Conservation (phyloP, 2,888 invertebrate species). For the Aphodius granarius region DNA sequence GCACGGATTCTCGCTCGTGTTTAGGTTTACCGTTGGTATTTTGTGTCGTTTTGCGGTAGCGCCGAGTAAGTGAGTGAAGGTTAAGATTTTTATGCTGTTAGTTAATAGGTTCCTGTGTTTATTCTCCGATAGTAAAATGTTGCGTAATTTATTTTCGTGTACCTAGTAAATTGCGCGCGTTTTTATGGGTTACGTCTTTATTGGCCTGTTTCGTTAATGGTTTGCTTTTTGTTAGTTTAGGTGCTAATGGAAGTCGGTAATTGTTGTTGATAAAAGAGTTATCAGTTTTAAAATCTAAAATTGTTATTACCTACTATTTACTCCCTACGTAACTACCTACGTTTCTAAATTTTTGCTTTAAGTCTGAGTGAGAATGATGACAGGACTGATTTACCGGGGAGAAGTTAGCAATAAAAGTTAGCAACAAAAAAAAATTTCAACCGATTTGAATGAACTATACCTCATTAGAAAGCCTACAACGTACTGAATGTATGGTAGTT, state of each 20-base stretch:
- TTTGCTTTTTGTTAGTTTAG: background rate
- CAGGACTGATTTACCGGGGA: no score
- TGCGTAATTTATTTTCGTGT: conserved; percentile 12
- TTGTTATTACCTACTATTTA: no score
- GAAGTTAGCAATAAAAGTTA: no score
- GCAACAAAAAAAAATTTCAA: no score
- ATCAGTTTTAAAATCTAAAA: no score
- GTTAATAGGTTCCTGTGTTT: background rate
- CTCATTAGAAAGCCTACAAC: no score
- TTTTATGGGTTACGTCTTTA: background rate
- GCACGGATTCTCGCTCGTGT: conserved; percentile 4
- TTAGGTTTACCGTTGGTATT: background rate
- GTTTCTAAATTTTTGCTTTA: no score
- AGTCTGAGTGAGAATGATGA: no score
- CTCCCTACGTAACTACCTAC: no score
- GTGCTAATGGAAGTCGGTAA: background rate
- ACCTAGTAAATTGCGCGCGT: conserved; percentile 5
- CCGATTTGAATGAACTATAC: no score
- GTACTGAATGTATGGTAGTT: no score
- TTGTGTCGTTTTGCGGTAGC: background rate
- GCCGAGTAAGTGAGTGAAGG: background rate
- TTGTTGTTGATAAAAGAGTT: background rate
- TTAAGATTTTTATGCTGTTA: background rate
- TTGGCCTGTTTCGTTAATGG: background rate
- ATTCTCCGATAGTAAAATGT: background rate